phyloP scores from a whole-genome alignment of 2,797 vertebrate species.

The Miopithecus talapoin region DNA sequence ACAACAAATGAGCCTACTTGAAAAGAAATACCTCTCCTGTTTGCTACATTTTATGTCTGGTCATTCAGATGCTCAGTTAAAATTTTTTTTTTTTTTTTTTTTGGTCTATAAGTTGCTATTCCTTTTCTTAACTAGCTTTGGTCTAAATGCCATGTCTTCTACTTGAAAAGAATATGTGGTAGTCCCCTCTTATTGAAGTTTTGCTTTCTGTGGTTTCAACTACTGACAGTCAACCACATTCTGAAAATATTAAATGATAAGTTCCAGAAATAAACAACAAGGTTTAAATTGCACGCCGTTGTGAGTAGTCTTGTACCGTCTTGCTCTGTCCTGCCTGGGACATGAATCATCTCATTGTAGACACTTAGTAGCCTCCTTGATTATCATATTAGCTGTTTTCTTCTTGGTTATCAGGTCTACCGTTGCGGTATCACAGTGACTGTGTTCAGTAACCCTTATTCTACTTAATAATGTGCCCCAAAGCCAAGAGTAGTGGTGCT shows the following conservation, averaged over 20 bases:
- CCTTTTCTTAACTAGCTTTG: not conserved
- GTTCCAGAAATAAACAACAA: not conserved
- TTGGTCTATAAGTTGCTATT: not conserved
- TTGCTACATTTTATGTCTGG: not conserved
- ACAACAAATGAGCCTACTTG: conserved; percentile 4
- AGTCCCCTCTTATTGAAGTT: not conserved
- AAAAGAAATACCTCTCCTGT: not conserved
- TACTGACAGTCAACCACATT: not conserved
- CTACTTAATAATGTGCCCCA: too few species aligned
- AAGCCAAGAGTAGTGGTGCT: too few species aligned
- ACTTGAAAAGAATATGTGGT: not conserved
- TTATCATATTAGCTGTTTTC: too few species aligned
- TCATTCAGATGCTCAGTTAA: not conserved
- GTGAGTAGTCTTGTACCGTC: not conserved
- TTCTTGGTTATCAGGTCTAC: too few species aligned
- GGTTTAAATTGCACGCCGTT: not conserved
- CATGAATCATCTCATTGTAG: not conserved
- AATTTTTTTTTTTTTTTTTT: not conserved
- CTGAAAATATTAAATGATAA: not conserved
- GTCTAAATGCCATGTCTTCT: not conserved
- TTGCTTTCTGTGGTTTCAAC: not conserved
- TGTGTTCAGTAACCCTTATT: too few species aligned
- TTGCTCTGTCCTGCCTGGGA: not conserved
- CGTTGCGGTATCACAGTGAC: too few species aligned
- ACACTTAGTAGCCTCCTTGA: too few species aligned